Conservation (phyloP, 2,113 vertebrate species). For the Muscicapa adusta region DNA sequence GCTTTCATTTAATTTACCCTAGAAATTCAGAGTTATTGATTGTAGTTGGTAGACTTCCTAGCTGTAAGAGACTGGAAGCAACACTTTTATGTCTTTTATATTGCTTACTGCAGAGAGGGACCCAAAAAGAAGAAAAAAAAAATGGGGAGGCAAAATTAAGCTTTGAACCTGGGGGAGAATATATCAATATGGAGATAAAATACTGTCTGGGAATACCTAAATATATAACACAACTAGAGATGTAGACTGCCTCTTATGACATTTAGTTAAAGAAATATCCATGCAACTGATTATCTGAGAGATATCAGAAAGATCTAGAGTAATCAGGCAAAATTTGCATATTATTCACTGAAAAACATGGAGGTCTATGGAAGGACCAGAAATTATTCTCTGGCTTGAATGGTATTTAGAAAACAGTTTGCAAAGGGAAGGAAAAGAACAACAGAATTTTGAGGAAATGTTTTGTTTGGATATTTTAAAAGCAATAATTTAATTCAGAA, state of each 20-base stretch:
- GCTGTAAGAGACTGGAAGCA: not conserved
- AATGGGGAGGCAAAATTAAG: not conserved
- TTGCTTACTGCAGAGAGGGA: not conserved
- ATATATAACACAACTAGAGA: not conserved
- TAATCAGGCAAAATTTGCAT: not conserved
- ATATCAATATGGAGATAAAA: not conserved
- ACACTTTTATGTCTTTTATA: slow-evolving; percentile 6
- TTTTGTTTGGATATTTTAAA: not conserved
- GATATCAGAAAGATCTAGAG: not conserved
- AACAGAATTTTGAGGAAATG: not conserved
- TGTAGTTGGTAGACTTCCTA: slow-evolving; percentile 9
- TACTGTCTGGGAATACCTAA: not conserved
- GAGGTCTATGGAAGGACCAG: not conserved
- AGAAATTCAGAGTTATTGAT: slow-evolving; percentile 56
- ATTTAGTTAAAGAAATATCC: not conserved
- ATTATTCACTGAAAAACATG: not conserved
- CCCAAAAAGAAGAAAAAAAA: not conserved
- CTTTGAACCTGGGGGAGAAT: not conserved
- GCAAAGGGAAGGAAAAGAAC: not conserved
- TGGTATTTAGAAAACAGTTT: not conserved
- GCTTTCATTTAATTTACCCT: slow-evolving; percentile 52
- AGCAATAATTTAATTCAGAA: not conserved
- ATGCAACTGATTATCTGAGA: not conserved
- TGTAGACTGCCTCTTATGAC: not conserved
- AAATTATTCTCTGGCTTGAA: not conserved